Base-by-base conservation (phyloP, 2,797 vertebrate species). In the Cephalopachus bancanus region DNA sequence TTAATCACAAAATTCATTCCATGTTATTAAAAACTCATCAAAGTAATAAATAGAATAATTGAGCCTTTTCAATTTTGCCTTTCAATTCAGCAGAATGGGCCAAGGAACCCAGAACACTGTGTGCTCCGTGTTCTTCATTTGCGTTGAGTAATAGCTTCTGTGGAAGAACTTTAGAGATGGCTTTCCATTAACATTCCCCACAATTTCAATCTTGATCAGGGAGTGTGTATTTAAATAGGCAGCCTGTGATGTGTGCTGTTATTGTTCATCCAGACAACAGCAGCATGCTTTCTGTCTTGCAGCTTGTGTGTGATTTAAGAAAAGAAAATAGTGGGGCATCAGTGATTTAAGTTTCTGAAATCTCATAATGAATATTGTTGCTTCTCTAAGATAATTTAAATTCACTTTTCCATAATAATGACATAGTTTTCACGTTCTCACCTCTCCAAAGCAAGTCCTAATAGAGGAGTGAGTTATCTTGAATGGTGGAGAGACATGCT, bases 11-110 rank as follows among this genome's bases (percentile, higher is more conserved):
- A 98, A 96, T 98, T 97, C 94, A 97, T 98, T 98, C 98, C 95
- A 96, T 97, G 97, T 98, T 98, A 98, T 98, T 98, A 98, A 98
- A 98, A 98, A 98, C 97, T 98, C 98, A 98, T 98, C 97, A 98
- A 98, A 97, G 97, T 98, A 98, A 98, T 98, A 98, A 98, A 98
- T 98, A 97, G 97, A 98, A 98, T 98, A 98, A 98, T 97, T 98
- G 98, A 97, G 91, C 84, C 96, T 98, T 98, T 98, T 98, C 98
- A 98, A 96, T 98, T 98, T 98, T 98, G 96, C 96, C 95, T 98
- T 98, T 98, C 98, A 98, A 97, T 97, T 98, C 98, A 98, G 97
- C 97, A 98, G 98, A 98, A 98, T 97, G 98, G 98, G 97, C 97
- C 97, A 98, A 98, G 95, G 98, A 98, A 96, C 97, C 97, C 97